Evolutionary conservation across 2,113 vertebrate species (phyloP), one percentile per base, ranked within the genome.

Genomic region (Heterochromis multidens): DNA sequence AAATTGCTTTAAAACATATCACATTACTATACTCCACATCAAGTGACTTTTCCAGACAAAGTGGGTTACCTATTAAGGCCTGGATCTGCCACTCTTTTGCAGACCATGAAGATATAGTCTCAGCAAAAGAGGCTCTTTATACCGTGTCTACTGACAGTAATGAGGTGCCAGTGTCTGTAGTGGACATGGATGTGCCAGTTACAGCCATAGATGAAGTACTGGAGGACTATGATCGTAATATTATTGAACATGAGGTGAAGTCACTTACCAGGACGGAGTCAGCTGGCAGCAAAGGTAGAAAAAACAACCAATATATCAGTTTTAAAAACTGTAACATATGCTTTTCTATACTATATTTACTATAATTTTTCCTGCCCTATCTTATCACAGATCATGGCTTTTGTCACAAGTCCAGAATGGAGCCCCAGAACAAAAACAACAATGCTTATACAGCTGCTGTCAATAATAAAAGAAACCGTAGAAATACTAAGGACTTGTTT

Each of bases 161-260:
- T 58, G 7, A 31, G 3, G 86, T 93, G 6, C 84, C 93, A 0
- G 57, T 94, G 25, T 90, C 94, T 35, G 86, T 96, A 13, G 87
- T 95, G 62, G 91, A 94, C n/a, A n/a, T 93, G 91, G 86, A 96
- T 27, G 96, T 99, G 90, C 99, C 99, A 27, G 97, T 99, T 79
- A 99, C 99, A 3, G 93, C 97, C 67, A 99, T 99, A 54, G 97
- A 98, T 87, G 97, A 97, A 88, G 93, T 96, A 83, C 90, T 95
- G 61, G 96, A 97, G 77, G 86, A 95, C 29, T 89, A 90, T 79
- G 85, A 25, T 19, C 79, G 4, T 60, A 84, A 86, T 27, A 54
- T 77, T 17, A 57, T 52, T 21, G 85, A 89, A 89, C 87, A 84
- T 40, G 87, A 91, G 61, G 89, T 91, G 74, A 87, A 83, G 13